Conservation (phyloP, 2,113 vertebrate species). For the Xiphophorus hellerii region DNA sequence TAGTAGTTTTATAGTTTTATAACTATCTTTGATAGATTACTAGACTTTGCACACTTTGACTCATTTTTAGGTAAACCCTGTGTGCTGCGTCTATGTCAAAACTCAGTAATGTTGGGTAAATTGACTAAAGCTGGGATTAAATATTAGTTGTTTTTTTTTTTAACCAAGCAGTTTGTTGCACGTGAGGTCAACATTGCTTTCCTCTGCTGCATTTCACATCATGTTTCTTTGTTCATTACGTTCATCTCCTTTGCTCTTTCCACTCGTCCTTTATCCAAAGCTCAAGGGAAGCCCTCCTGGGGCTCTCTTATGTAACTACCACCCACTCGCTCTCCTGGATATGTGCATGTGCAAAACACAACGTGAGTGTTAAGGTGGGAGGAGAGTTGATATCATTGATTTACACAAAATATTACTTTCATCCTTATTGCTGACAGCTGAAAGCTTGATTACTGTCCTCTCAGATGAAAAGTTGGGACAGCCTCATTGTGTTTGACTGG, state of each 20-base stretch:
- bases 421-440: conserved; percentile 9
- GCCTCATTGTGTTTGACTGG: conserved; percentile 33
- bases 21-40: not conserved
- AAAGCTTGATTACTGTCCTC: conserved; percentile 40
- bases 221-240: conserved; percentile 3
- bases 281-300: conserved; percentile 64
- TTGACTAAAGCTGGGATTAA: not conserved
- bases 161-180: not conserved
- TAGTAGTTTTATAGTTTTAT: not conserved
- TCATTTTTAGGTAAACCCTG: not conserved
- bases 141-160: not conserved
- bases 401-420: conserved; percentile 39
- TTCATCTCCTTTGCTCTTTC: conserved; percentile 32
- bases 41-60: not conserved
- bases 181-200: conserved; percentile 48
- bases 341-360: conserved; percentile 41
- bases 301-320: conserved; percentile 61
- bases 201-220: conserved; percentile 21
- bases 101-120: not conserved
- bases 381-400: conserved; percentile 45
- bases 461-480: conserved; percentile 18
- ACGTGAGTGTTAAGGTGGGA: conserved; percentile 37
- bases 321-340: conserved; percentile 41
- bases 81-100: not conserved
- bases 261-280: conserved; percentile 36